Evolutionary conservation across 2,888 invertebrate genomes (phyloP).

Genomic region (Lasioglossum calceatum): DNA sequence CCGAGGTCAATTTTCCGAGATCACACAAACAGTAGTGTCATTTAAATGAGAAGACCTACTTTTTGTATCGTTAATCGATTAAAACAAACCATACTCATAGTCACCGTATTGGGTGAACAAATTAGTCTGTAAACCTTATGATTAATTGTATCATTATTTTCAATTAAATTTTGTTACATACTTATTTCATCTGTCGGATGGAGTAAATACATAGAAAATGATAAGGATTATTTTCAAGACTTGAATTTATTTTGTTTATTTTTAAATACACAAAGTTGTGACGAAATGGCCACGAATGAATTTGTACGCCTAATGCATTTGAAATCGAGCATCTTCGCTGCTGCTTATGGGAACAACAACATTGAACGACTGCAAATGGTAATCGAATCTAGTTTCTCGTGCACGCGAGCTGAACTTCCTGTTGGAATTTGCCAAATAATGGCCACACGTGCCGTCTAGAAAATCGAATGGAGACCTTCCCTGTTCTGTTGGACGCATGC

Average conservation of each 20-base stretch:
- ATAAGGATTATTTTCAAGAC: background rate
- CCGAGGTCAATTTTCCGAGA: too few relatives aligned
- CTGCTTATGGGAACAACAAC: background rate
- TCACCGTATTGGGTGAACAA: background rate
- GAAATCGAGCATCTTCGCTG: background rate
- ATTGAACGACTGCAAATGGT: slow-evolving; percentile 11
- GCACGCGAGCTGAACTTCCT: background rate
- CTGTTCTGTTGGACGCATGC: slow-evolving; percentile 29
- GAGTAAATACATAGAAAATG: background rate
- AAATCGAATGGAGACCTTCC: slow-evolving; percentile 2
- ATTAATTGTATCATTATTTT: background rate
- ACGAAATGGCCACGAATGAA: background rate
- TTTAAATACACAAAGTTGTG: too few relatives aligned
- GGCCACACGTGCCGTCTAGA: background rate
- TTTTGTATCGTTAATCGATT: too few relatives aligned
- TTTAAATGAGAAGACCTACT: too few relatives aligned
- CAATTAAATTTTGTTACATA: background rate
- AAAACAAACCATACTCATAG: background rate
- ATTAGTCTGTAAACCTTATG: background rate
- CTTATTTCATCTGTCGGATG: background rate
- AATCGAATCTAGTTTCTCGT: slow-evolving; percentile 15
- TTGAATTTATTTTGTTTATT: background rate
- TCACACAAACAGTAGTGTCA: too few relatives aligned
- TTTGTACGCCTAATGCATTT: background rate
- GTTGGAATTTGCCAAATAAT: slow-evolving; percentile 35